Percentiles rank a stretch among this genome's conserved stretches.
Conservation (phyloP, 2,113 vertebrate genomes). For the Poicephalus gulielmi region DNA sequence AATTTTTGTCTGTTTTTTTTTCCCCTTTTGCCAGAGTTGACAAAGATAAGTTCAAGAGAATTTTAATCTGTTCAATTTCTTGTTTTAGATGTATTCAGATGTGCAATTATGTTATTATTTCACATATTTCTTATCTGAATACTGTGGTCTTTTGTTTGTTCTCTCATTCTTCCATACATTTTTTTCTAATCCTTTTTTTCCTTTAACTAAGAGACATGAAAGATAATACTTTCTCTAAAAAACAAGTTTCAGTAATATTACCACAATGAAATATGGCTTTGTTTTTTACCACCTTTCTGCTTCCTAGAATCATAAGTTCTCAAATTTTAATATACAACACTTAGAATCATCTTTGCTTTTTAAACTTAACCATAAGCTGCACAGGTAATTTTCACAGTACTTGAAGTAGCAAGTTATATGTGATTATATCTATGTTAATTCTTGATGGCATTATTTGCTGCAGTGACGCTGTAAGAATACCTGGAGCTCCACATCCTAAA, state of each 20-base stretch:
- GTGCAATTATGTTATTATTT: background rate
- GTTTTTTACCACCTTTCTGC: background rate
- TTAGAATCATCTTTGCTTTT: background rate
- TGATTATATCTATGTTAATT: conserved; percentile 49
- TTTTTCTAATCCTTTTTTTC: background rate
- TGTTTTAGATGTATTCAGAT: background rate
- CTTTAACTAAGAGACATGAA: background rate
- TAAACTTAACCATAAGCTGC: background rate
- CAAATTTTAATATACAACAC: background rate
- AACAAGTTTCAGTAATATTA: background rate
- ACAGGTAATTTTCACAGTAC: background rate
- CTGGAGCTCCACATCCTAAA: conserved; percentile 25
- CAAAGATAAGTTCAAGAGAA: background rate
- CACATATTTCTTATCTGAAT: background rate
- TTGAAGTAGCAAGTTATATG: conserved; percentile 18
- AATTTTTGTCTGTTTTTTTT: background rate
- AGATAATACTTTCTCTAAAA: background rate
- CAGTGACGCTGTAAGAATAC: conserved; percentile 8
- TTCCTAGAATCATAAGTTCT: background rate
- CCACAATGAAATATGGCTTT: background rate
- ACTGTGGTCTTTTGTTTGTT: background rate
- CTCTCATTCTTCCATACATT: background rate
- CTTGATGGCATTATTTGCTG: conserved; percentile 52
- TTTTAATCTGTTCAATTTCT: background rate
- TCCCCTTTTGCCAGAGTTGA: background rate